Evolutionary conservation across 2,797 vertebrate species (phyloP).

Genomic region (Staurois parvus): DNA sequence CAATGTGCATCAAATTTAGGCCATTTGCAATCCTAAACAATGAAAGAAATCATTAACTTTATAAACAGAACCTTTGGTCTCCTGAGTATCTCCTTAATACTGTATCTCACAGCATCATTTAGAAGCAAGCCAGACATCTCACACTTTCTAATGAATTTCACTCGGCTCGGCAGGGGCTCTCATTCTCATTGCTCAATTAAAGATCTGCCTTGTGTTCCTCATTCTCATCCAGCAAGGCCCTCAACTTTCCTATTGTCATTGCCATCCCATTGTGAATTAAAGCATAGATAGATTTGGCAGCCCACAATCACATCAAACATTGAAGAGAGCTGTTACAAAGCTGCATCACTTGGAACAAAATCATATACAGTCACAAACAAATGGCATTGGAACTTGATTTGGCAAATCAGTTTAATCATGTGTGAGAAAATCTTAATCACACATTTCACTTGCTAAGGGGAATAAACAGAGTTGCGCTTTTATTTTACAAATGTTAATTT

Average conservation of each 20-base stretch:
- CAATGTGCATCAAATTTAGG: constrained; percentile 36
- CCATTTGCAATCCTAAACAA: constrained; percentile 40
- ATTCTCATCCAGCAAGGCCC: constrained; percentile 10
- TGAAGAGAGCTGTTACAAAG: constrained; percentile 32
- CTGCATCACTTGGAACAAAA: constrained; percentile 24
- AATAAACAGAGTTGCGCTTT: neutral
- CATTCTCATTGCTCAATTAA: constrained; percentile 51
- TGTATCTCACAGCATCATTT: constrained; percentile 54
- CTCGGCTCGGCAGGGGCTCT: constrained; percentile 36
- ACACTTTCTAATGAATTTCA: constrained; percentile 49
- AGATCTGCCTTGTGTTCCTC: constrained; percentile 50
- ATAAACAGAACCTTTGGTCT: constrained; percentile 39
- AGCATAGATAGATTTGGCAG: constrained; percentile 26
- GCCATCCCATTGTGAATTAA: constrained; percentile 31
- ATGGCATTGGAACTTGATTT: constrained; percentile 35
- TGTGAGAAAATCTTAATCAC: constrained; percentile 43
- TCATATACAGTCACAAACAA: constrained; percentile 37
- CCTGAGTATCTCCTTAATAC: constrained; percentile 19
- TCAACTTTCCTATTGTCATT: constrained; percentile 28
- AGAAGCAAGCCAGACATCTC: constrained; percentile 39
- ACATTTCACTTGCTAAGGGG: constrained; percentile 30
- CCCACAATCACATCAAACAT: constrained; percentile 20
- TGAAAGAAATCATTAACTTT: constrained; percentile 44
- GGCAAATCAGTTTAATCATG: constrained; percentile 48
- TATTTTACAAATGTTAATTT: neutral